Conservation (phyloP, 2,888 invertebrate genomes). For the Pachydiplax longipennis region DNA sequence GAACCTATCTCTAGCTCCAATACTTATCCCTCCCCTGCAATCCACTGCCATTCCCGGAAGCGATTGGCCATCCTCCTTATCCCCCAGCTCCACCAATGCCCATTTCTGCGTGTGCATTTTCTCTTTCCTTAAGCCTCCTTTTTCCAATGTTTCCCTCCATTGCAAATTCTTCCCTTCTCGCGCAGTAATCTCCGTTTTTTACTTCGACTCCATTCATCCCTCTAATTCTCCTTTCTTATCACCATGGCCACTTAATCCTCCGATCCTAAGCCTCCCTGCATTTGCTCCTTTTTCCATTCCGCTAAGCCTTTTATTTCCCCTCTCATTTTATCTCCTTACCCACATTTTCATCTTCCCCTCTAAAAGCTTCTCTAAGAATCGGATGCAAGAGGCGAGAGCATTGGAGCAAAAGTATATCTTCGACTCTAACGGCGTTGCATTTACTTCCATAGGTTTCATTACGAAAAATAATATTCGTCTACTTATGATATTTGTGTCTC, state of each 20-base stretch:
- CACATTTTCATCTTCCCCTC: neutral
- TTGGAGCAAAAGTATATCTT: no score
- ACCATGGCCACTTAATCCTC: neutral
- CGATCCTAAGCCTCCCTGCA: neutral
- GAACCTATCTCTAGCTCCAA: no score
- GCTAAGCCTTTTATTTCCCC: neutral
- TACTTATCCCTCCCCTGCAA: no score
- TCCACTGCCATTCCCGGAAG: no score
- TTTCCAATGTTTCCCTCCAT: neutral
- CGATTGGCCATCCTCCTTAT: no score
- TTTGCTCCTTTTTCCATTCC: neutral
- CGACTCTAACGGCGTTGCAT: no score
- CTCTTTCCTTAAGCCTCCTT: neutral
- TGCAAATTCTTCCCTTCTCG: neutral
- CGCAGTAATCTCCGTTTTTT: no score
- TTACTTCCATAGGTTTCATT: no score
- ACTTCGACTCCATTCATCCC: neutral
- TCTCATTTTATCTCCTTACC: neutral
- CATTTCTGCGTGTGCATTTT: neutral
- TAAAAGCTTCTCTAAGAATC: no score
- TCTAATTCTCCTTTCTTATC: neutral
- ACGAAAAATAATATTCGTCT: no score
- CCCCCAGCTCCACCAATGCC: neutral
- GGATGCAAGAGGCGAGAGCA: no score
- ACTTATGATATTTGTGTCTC: no score